Evolutionary conservation across 1,140 invertebrate genomes (phyloP), one percentile per base, ranked within the genome.

Genomic region (Diachasma alloeum): DNA sequence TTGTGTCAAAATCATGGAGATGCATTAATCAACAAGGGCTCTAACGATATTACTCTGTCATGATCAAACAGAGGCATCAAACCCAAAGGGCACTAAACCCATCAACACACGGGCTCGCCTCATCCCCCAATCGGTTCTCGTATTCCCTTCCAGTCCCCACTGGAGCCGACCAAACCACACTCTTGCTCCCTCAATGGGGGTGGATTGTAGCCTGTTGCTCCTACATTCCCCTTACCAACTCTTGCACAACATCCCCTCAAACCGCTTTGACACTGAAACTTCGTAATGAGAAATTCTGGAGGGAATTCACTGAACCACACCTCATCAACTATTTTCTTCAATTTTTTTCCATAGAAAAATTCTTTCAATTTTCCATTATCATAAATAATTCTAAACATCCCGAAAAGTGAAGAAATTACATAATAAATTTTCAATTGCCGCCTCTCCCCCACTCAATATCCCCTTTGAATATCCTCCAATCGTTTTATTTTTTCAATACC

Each of bases 71-170:
- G 24, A 63, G 59, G 8, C 59, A 63, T 63, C 59, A 31, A 63
- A 63, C 19, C 59, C 59, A 63, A 63, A 63, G 59, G 59, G 19
- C 59, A 63, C 59, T 63, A 63, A 63, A 63, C 59, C 59, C 59
- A 63, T 63, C 59, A 63, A 63, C 59, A 59, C 53, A 26, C 59
- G 0, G 59, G 1, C 24, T 63, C 10, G 1, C 59, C 15, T 22
- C 19, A 13, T 26, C 59, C 19, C 59, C 11, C 19, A 31, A 63
- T 63, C 3, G 24, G 59, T 19, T 13, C 24, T 31, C 8, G 24
- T 11, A 63, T 63, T 63, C 59, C 59, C 59, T 63, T 63, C 17
- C 24, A 63, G 15, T 63, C 24, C 59, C 59, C 59, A 63, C 24
- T 63, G 59, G 59, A 31, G 59, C 59, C 59, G 8, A 22, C 53